Evolutionary conservation across 92 coral and sea anemone species (phyloP).

Genomic region (Siderastrea siderea): DNA sequence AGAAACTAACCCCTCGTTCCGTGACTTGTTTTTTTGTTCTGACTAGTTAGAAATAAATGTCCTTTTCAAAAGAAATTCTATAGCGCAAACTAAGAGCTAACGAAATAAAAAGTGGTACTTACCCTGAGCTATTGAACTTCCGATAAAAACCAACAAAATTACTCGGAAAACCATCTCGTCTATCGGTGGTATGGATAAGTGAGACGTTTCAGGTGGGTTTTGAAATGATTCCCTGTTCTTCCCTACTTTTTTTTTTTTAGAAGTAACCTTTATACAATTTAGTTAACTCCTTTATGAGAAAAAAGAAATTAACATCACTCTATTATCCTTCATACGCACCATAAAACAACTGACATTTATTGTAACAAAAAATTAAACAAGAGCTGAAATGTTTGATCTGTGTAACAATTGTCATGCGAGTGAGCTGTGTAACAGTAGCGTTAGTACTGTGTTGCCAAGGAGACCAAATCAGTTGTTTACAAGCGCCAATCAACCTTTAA

Average conservation of each 20-base stretch:
- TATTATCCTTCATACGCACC: neutral
- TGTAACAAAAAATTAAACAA: neutral
- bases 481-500: too few relatives aligned
- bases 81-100: neutral
- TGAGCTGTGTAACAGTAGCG: too few relatives aligned
- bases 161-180: slow-evolving; percentile 13
- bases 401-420: neutral
- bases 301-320: neutral
- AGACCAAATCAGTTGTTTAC: too few relatives aligned
- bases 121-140: neutral
- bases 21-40: too few relatives aligned
- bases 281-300: neutral
- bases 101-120: neutral
- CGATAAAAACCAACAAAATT: slow-evolving; percentile 4
- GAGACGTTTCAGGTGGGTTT: neutral
- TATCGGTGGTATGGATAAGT: neutral
- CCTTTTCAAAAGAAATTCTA: too few relatives aligned
- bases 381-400: neutral
- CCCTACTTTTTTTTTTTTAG: too few relatives aligned
- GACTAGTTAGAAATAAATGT: too few relatives aligned
- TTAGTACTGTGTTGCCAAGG: too few relatives aligned
- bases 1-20: too few relatives aligned
- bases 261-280: neutral
- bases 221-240: neutral
- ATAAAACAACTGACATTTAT: neutral